A percentile compares a stretch with the other conserved stretches of the same genome.
phyloP scores from a whole-genome alignment of 2,113 vertebrate species.

The Tachuris rubrigastra region DNA sequence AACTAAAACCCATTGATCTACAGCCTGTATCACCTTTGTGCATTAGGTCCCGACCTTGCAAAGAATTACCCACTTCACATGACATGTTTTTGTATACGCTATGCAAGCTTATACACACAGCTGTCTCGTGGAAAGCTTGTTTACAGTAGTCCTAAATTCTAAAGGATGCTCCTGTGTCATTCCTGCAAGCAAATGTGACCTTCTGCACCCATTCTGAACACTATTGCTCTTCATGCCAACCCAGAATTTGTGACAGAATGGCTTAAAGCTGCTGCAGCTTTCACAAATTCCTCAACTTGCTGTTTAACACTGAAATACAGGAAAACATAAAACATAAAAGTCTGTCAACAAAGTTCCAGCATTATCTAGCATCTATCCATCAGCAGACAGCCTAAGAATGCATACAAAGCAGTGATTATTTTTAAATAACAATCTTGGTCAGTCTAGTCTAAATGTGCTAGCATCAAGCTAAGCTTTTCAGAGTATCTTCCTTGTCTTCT shows the following conservation, averaged over 20 bases:
- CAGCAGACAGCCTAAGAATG: neutral
- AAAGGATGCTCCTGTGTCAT: neutral
- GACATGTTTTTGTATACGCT: neutral
- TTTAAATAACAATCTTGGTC: neutral
- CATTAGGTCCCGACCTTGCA: neutral
- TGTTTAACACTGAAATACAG: neutral
- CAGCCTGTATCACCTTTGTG: neutral
- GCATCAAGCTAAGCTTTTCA: conserved; percentile 23
- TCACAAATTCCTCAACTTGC: neutral
- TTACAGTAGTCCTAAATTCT: neutral
- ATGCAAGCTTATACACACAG: neutral
- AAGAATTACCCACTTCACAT: neutral
- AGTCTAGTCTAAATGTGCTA: conserved; percentile 17
- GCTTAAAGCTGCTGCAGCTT: neutral
- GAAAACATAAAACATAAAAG: neutral
- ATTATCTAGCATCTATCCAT: neutral
- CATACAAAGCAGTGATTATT: neutral
- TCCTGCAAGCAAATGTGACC: neutral
- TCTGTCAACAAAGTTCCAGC: neutral
- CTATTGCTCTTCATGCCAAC: neutral
- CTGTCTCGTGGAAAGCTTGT: neutral
- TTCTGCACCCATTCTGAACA: neutral
- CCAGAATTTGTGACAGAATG: neutral
- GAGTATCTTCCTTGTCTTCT: neutral
- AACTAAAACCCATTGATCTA: neutral